These are phyloP conservation scores for Eristalis intricaria DNA, from an alignment of 2,888 invertebrate genomes.

Conservation along the genomic window DNA sequence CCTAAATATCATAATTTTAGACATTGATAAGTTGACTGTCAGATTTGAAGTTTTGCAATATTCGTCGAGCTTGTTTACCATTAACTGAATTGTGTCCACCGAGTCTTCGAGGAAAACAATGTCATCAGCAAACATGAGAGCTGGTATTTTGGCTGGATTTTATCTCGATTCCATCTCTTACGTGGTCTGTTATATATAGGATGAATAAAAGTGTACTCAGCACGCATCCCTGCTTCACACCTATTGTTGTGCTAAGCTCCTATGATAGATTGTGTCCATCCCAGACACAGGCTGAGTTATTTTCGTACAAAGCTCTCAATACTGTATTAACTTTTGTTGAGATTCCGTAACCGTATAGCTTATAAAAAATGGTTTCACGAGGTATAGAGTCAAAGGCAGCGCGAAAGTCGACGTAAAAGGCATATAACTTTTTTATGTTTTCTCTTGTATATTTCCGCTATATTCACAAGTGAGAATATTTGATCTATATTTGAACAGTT, in stretches of 20 bases:
- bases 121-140: not conserved
- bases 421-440: too few relatives aligned
- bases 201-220: constrained; percentile 8
- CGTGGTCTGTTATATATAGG: constrained; percentile 4
- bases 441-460: too few relatives aligned
- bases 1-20: not conserved
- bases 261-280: not conserved
- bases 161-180: not conserved
- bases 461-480: not conserved
- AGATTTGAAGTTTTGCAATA: constrained; percentile 14
- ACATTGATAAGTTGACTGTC: constrained; percentile 5
- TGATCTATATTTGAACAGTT: constrained; percentile 4
- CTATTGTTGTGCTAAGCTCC: not conserved
- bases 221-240: not conserved
- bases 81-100: not conserved
- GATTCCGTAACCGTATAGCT: not conserved
- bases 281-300: not conserved
- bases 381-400: not conserved
- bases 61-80: not conserved
- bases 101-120: not conserved
- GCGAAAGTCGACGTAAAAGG: too few relatives aligned
- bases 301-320: constrained; percentile 9
- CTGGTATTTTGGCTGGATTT: not conserved
- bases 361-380: constrained; percentile 3
- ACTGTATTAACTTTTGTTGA: not conserved